Evolutionary conservation across 2,888 invertebrate genomes (phyloP), one percentile per base, ranked within the genome.

Genomic region (Cistogaster globosa): DNA sequence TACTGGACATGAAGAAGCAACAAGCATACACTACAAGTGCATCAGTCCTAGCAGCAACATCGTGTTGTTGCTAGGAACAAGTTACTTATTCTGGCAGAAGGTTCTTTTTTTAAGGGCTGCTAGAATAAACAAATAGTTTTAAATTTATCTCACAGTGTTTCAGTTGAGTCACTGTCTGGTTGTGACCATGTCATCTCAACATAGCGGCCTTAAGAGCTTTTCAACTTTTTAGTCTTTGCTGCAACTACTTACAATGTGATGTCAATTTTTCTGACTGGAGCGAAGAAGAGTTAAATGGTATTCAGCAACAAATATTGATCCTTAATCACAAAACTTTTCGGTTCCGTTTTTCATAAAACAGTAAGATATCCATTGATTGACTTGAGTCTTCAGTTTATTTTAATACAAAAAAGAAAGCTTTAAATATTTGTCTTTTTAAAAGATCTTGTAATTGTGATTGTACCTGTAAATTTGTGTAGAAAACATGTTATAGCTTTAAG

Each of bases 11-110:
- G n/a, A 51, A 20, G 20, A 36, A n/a, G 38, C 58, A 68, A 76
- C 45, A 84, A 45, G 26, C 83, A 87, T 87, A 86, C 87, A 87
- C 86, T 86, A 67, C 83, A 87, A 86, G 87, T 87, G 86, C 87
- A 86, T 68, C 76, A 32, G 55, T 77, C 53, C 9, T 36, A 48
- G 12, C 22, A 26, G 71, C 63, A 75, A 84, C 84, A 76, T 71
- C 38, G 11, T 6, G 38, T 71, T 55, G 71, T 45, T 42, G 12
- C 22, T 22, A 6, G 51, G 18, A 38, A 60, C 1, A 8, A n/a
- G 7, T 48, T n/a, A n/a, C 0, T 1, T 48, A 48, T 16, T 48
- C 6, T 48, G 12, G 48, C 48, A n/a, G 48, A 48, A 16, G n/a
- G 8, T 48, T 48, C n/a, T n/a, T 48, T 48, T 12, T 38, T 1